Percentiles rank a stretch among this genome's conserved stretches.
phyloP scores from a whole-genome alignment of 2,797 vertebrate species.

The Morus bassanus region DNA sequence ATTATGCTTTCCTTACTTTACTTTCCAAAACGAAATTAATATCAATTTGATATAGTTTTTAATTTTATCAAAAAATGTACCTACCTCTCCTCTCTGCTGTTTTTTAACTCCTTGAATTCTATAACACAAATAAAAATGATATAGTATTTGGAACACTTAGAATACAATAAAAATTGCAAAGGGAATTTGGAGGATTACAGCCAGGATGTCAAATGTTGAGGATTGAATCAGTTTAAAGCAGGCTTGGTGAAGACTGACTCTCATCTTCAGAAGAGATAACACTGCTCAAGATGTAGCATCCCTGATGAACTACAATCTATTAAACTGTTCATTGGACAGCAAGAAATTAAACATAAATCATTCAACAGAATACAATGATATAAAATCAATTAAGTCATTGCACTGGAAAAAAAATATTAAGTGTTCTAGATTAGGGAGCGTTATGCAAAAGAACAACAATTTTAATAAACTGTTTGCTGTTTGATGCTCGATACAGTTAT shows the following conservation, averaged over 20 bases:
- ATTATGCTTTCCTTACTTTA: not conserved
- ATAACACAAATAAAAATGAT: not conserved
- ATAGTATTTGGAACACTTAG: not conserved
- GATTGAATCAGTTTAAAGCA: not conserved
- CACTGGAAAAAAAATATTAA: not conserved
- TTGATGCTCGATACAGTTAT: not conserved
- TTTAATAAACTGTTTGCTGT: not conserved
- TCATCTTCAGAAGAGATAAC: constrained; percentile 17
- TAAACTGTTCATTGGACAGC: constrained; percentile 28
- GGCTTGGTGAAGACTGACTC: constrained; percentile 6
- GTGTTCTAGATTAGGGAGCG: not conserved
- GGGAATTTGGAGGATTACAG: not conserved
- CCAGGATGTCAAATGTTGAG: not conserved
- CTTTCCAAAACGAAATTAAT: not conserved
- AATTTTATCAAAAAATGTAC: not conserved
- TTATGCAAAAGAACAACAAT: not conserved
- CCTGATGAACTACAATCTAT: constrained; percentile 14
- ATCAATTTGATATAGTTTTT: not conserved
- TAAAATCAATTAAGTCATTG: constrained; percentile 38
- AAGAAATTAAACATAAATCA: constrained; percentile 39
- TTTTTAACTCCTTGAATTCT: not conserved
- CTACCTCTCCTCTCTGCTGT: not conserved
- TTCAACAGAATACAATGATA: constrained; percentile 20
- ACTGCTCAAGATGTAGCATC: not conserved
- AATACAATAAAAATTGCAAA: not conserved